A percentile compares a stretch with the other conserved stretches of the same genome.
Evolutionary conservation across 2,888 invertebrate species (phyloP).

Genomic region (Leptinotarsa rubiginosa): DNA sequence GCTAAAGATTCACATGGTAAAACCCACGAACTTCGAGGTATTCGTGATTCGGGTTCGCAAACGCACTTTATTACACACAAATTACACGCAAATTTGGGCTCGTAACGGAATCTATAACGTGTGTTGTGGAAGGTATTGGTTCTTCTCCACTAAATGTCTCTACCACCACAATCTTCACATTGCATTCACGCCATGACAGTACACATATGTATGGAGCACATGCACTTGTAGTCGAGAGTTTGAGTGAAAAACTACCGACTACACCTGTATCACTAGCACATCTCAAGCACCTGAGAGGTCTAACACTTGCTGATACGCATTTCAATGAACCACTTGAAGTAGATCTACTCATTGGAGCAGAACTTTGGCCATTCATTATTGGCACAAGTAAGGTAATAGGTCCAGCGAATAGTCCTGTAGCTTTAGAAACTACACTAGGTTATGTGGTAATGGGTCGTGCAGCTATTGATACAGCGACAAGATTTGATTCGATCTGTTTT

Average conservation of each 20-base stretch:
- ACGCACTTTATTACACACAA: no score
- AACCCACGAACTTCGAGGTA: not conserved
- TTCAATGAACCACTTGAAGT: no score
- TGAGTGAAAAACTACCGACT: not conserved
- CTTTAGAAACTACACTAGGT: not conserved
- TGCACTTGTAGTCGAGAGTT: not conserved
- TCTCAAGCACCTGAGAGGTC: no score
- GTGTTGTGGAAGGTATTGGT: not conserved
- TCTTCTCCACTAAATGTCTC: not conserved
- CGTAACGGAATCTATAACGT: not conserved
- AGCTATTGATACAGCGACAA: not conserved
- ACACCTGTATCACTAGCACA: no score
- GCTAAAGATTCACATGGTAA: not conserved
- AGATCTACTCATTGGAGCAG: no score
- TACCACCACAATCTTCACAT: not conserved
- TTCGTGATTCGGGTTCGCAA: not conserved
- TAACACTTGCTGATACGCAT: no score
- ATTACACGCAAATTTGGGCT: not conserved
- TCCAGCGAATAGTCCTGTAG: not conserved
- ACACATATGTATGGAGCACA: not conserved
- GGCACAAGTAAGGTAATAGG: not conserved
- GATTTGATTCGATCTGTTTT: not conserved
- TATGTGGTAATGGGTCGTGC: constrained; percentile 7
- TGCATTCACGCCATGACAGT: not conserved
- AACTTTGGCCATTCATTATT: not conserved